Conservation (phyloP, 1,140 invertebrate species). For the Polyergus mexicanus region DNA sequence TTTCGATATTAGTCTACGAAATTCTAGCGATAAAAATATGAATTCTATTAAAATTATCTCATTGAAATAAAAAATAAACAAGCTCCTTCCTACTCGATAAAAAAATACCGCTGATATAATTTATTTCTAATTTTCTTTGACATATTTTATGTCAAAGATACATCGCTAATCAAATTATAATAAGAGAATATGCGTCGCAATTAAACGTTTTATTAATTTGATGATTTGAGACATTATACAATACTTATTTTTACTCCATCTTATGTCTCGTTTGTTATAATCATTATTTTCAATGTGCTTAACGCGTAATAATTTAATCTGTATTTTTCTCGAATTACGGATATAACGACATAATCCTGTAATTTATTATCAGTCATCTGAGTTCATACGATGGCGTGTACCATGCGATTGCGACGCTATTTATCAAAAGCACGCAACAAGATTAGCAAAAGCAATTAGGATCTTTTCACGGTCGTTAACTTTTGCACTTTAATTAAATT, state of each 20-base stretch:
- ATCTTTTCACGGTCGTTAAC: constrained; percentile 59
- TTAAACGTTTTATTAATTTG: neutral
- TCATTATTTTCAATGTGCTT: neutral
- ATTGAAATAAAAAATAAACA: neutral
- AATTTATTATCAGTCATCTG: constrained; percentile 55
- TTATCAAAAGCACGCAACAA: constrained; percentile 56
- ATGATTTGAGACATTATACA: neutral
- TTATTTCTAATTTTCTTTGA: neutral
- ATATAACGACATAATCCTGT: constrained; percentile 30
- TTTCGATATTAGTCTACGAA: neutral
- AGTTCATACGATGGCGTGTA: constrained; percentile 47
- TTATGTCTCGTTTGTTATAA: constrained; percentile 5
- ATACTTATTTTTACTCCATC: constrained; percentile 1
- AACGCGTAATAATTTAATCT: constrained; percentile 1
- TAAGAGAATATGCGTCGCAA: neutral
- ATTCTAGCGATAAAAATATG: constrained; percentile 16
- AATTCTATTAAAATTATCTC: constrained; percentile 32
- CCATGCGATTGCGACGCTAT: constrained; percentile 41
- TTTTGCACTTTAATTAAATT: constrained; percentile 60
- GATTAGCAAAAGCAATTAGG: constrained; percentile 55
- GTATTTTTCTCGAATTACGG: constrained; percentile 26
- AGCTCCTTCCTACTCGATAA: neutral
- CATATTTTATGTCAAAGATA: neutral
- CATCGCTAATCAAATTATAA: neutral
- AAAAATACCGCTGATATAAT: neutral